A percentile compares a stretch with the other conserved stretches of the same genome.
These are phyloP conservation scores for Bubalus kerabau DNA, from an alignment of 2,113 vertebrate genomes.

Conservation along the genomic window DNA sequence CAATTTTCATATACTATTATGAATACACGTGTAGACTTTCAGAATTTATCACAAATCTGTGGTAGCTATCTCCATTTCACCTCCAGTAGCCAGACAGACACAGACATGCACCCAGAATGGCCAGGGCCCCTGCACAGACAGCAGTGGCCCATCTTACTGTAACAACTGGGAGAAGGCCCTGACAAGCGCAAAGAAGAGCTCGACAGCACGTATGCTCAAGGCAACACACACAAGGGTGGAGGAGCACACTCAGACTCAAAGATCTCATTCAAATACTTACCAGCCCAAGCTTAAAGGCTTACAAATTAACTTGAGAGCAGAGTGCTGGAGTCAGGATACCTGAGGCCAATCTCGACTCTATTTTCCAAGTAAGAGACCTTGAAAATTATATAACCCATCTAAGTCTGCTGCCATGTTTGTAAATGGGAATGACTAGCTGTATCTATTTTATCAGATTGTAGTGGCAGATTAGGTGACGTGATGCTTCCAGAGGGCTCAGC, in stretches of 20 bases:
- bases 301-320: neutral
- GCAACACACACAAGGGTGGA: neutral
- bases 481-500: neutral
- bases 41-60: neutral
- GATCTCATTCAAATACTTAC: neutral
- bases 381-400: neutral
- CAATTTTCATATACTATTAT: neutral
- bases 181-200: neutral
- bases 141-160: neutral
- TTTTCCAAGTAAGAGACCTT: neutral
- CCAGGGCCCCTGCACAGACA: neutral
- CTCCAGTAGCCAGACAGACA: neutral
- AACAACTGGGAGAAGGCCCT: neutral
- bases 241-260: neutral
- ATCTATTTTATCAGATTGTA: neutral
- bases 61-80: neutral
- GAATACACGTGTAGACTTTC: neutral
- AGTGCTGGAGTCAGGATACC: neutral
- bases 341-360: neutral
- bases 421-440: neutral
- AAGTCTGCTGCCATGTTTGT: neutral
- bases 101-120: neutral
- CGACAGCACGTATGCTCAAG: neutral
- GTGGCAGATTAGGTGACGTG: neutral
- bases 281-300: neutral